phyloP scores from a whole-genome alignment of 2,888 invertebrate genomes.

The Trichacis sp. region DNA sequence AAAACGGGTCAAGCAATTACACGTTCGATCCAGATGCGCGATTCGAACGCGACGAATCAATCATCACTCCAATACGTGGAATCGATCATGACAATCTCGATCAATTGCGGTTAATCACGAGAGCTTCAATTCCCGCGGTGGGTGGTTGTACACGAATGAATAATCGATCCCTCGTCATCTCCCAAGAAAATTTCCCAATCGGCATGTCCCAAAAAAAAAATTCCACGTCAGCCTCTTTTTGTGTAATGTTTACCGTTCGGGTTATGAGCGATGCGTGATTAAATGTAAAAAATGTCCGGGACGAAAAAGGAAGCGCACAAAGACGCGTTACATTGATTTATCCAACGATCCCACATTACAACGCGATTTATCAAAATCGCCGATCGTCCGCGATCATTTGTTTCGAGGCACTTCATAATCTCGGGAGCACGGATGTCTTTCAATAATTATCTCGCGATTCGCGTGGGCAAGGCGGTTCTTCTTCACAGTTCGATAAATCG shows the following conservation, averaged over 20 bases:
- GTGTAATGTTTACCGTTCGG: not conserved
- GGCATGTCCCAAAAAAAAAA: no score
- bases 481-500: constrained; percentile 50
- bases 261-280: not conserved
- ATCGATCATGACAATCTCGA: constrained; percentile 50
- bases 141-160: constrained; percentile 48
- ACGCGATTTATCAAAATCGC: constrained; percentile 2
- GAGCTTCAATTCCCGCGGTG: constrained; percentile 52
- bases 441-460: constrained; percentile 56
- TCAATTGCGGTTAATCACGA: constrained; percentile 62
- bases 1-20: not conserved
- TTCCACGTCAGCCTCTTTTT: no score
- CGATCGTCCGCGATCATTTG: not conserved
- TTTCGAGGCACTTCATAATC: constrained; percentile 12
- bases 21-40: not conserved
- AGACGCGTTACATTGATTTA: not conserved
- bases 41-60: constrained; percentile 13
- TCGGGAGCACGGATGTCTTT: constrained; percentile 33
- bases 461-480: constrained; percentile 45
- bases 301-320: not conserved
- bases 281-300: constrained; percentile 2
- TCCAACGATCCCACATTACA: not conserved
- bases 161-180: constrained; percentile 34
- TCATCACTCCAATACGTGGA: constrained; percentile 24
- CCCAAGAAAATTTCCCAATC: no score